A percentile compares a stretch with the other conserved stretches of the same genome.
Conservation (phyloP, 2,797 vertebrate genomes). For the Liasis olivaceus region DNA sequence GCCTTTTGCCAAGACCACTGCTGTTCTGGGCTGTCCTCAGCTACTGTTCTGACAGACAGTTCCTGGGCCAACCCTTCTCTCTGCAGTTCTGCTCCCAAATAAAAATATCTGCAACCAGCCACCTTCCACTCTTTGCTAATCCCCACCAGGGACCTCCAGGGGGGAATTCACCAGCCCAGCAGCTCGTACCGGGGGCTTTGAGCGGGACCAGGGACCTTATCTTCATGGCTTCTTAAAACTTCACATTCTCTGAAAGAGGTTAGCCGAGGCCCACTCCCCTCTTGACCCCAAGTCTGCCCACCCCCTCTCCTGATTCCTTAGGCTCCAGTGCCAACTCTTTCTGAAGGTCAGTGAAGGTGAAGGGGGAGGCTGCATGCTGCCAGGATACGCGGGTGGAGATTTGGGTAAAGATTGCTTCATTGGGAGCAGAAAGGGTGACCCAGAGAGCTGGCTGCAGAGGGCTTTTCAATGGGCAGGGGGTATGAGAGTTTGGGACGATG, state of each 20-base stretch:
- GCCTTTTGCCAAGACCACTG: conserved; percentile 6
- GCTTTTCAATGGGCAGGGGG: neutral
- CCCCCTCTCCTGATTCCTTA: neutral
- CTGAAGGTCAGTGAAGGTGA: conserved; percentile 69
- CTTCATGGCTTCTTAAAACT: neutral
- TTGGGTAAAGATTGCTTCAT: neutral
- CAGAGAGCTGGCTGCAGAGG: no score
- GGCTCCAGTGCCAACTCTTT: conserved; percentile 30
- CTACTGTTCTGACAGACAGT: conserved; percentile 68
- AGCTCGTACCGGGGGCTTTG: conserved; percentile 51
- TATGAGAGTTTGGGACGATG: no score
- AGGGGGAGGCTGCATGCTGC: neutral
- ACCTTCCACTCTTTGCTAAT: conserved; percentile 57
- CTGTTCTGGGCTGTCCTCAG: conserved; percentile 40
- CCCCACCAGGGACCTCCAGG: conserved; percentile 51
- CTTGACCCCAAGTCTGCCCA: conserved; percentile 15
- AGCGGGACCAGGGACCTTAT: conserved; percentile 29
- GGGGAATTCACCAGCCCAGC: conserved; percentile 3
- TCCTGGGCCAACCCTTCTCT: conserved; percentile 75
- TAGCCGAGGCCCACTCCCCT: neutral
- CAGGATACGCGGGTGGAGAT: accelerated
- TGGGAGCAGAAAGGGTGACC: neutral
- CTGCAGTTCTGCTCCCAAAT: conserved; percentile 77
- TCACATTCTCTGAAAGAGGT: neutral
- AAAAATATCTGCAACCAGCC: conserved; percentile 78